Base-by-base conservation (phyloP, 2,888 invertebrate genomes). In the Drosophila quasianomalipes region DNA sequence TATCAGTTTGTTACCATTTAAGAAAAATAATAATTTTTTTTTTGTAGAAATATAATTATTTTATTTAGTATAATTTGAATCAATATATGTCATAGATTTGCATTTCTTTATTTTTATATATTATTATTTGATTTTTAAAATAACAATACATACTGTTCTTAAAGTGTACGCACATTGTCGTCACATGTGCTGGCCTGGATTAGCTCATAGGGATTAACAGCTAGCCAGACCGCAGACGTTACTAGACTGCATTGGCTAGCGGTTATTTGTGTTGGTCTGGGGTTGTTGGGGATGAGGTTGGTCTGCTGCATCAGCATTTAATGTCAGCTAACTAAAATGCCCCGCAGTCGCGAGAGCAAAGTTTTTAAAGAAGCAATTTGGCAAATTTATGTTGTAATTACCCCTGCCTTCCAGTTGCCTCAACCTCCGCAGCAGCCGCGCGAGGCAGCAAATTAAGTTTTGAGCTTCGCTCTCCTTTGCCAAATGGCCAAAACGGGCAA, bases 331-430 rank as follows among this genome's bases (percentile, higher is more conserved):
- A 72, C 64, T 68, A 53, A 64, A 55, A 59, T 65, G 71, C 52
- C 58, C 67, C 19, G 49, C 55, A 53, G 76, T 35, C 59, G 82
- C 74, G 54, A 51, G 44, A 65, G 68, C 61, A 69, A 66, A 74
- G 44, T 83, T 79, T 87, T 84, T 76, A 74, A 83, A 89, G 82
- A 70, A 84, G 89, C 89, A 89, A 89, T 89, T 85, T 84, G 87
- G 74, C 61, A 76, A 85, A 89, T 89, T 87, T 87, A 85, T 85
- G 85, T 76, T 82, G 85, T 85, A 85, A 85, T 85, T 85, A 89
- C 62, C 61, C 47, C 28, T 57, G 37, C 55, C 28, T 57, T 28
- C 37, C 28, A 14, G 2, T 47, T 47, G 47, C 47, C 28, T 9
- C 28, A 28, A 12, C 28, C 12, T 16, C 31, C 26, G 14, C 39